Evolutionary conservation across 1,140 invertebrate species (phyloP).

Genomic region (Mya arenaria): DNA sequence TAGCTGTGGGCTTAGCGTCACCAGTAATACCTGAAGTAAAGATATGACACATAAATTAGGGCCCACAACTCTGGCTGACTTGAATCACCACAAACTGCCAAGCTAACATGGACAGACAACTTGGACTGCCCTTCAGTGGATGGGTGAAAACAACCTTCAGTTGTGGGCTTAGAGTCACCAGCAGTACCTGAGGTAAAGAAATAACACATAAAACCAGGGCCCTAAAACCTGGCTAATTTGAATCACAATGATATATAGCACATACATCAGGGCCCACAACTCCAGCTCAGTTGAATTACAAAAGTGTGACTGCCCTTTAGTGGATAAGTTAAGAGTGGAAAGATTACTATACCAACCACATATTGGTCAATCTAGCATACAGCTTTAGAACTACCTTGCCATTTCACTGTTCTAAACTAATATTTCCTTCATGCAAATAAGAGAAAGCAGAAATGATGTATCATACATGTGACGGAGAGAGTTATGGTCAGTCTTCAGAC

Average conservation of each 20-base stretch:
- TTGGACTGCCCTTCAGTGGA: conserved; percentile 82
- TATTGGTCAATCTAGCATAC: no score
- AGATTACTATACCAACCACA: no score
- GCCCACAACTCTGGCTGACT: conserved; percentile 87
- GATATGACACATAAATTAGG: conserved; percentile 85
- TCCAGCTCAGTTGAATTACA: no score
- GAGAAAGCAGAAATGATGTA: no score
- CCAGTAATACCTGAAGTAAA: conserved; percentile 88
- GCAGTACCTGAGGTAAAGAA: conserved; percentile 85
- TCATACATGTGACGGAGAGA: no score
- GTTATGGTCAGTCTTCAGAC: no score
- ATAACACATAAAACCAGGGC: not conserved
- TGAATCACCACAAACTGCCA: conserved; percentile 96
- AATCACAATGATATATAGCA: not conserved
- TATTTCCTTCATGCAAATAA: no score
- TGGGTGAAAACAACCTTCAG: conserved; percentile 87
- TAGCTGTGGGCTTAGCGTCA: conserved; percentile 90
- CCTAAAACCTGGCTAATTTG: not conserved
- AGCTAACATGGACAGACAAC: conserved; percentile 90
- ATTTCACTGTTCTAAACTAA: no score
- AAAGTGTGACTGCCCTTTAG: no score
- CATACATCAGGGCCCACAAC: no score
- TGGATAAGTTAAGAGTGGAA: no score
- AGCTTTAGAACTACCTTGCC: no score
- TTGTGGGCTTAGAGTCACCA: conserved; percentile 91